Evolutionary conservation across 2,888 invertebrate species (phyloP).

Genomic region (Rhingia campestris): DNA sequence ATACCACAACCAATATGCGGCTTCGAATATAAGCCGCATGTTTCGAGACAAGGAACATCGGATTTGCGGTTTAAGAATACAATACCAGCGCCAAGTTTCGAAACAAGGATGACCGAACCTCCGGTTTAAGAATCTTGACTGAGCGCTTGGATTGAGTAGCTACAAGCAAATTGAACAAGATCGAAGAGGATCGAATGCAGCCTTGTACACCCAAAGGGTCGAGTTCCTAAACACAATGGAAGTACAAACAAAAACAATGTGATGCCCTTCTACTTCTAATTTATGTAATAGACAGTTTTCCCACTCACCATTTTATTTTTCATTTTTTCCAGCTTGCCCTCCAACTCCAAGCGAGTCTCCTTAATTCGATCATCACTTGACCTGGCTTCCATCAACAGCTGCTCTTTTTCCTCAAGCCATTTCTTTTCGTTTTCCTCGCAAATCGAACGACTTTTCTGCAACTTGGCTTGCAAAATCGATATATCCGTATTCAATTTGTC

Average conservation of each 20-base stretch:
- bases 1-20: too few species aligned
- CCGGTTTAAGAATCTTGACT: too few species aligned
- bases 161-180: too few species aligned
- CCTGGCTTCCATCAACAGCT: constrained; percentile 75
- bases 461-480: constrained; percentile 80
- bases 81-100: too few species aligned
- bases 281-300: neutral
- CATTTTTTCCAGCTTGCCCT: constrained; percentile 90
- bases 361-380: constrained; percentile 79
- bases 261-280: constrained; percentile 68
- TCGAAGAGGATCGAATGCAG: too few species aligned
- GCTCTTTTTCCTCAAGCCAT: constrained; percentile 78
- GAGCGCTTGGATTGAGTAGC: too few species aligned
- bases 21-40: too few species aligned
- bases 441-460: constrained; percentile 76
- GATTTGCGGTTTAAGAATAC: too few species aligned
- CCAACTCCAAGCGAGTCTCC: constrained; percentile 85
- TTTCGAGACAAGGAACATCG: too few species aligned
- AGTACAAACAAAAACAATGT: constrained; percentile 55
- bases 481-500: constrained; percentile 78
- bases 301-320: constrained; percentile 91
- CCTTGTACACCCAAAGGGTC: neutral
- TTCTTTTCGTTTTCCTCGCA: constrained; percentile 74
- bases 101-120: too few species aligned
- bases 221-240: neutral